Evolutionary conservation across 1,140 invertebrate species (phyloP).

Genomic region (Tetragonula clypearis): DNA sequence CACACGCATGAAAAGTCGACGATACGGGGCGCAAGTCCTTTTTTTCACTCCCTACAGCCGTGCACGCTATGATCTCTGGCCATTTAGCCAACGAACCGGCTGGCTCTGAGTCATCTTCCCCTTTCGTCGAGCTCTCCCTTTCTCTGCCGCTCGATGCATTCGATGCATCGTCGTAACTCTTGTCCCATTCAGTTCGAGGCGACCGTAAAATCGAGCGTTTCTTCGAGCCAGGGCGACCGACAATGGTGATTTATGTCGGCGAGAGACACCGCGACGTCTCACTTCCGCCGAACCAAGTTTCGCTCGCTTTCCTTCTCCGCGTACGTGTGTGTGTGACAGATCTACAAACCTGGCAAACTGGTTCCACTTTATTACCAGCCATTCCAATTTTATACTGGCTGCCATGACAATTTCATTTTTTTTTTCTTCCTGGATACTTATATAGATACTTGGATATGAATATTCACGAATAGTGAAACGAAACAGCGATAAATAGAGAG

Average conservation of each 20-base stretch:
- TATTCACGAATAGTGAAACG: not conserved
- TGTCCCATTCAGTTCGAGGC: constrained; percentile 68
- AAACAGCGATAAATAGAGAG: no score
- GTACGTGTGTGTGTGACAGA: constrained; percentile 1
- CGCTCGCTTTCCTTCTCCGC: not conserved
- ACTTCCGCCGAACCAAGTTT: constrained; percentile 47
- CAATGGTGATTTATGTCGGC: constrained; percentile 62
- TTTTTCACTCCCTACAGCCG: constrained; percentile 40
- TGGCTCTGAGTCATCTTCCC: constrained; percentile 60
- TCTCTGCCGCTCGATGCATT: constrained; percentile 38
- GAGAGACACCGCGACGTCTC: constrained; percentile 52
- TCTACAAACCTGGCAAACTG: constrained; percentile 8
- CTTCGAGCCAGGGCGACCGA: constrained; percentile 52
- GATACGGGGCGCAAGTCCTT: constrained; percentile 22
- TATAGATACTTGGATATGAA: no score
- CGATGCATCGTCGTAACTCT: constrained; percentile 66
- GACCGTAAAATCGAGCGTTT: constrained; percentile 68
- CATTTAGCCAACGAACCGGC: constrained; percentile 61
- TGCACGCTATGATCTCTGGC: constrained; percentile 54
- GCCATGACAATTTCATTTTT: not conserved
- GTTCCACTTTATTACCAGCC: not conserved
- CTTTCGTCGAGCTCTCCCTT: constrained; percentile 24
- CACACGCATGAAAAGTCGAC: constrained; percentile 40
- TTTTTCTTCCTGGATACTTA: not conserved
- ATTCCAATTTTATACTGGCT: not conserved